These are phyloP conservation scores for Lapara coniferarum DNA, from an alignment of 2,888 invertebrate species.

Conservation along the genomic window DNA sequence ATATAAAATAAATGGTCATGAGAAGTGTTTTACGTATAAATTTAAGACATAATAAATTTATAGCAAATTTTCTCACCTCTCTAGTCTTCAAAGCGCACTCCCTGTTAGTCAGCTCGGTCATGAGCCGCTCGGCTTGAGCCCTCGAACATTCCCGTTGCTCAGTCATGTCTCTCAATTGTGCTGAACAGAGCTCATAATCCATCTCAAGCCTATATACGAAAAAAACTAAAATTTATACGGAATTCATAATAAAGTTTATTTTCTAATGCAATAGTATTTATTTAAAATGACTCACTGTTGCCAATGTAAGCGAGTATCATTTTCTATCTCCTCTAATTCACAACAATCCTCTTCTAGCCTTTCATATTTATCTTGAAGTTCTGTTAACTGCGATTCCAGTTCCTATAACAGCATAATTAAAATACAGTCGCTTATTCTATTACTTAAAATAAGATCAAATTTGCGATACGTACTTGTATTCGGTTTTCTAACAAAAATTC, in stretches of 20 bases:
- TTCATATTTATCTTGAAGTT: constrained; percentile 85
- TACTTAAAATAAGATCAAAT: constrained; percentile 14
- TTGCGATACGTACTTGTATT: constrained; percentile 64
- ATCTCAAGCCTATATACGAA: constrained; percentile 79
- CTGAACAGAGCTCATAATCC: constrained; percentile 85
- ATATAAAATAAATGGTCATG: too few relatives aligned
- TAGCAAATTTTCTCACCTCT: constrained; percentile 63
- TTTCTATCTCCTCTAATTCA: constrained; percentile 90
- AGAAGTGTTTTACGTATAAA: background rate
- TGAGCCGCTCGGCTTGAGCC: constrained; percentile 74
- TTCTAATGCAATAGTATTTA: background rate
- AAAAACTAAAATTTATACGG: constrained; percentile 12
- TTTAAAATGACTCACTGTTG: constrained; percentile 74
- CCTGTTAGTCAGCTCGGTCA: constrained; percentile 66
- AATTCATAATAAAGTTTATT: background rate
- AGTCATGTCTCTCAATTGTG: constrained; percentile 83
- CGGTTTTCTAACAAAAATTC: constrained; percentile 82
- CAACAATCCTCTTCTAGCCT: constrained; percentile 88
- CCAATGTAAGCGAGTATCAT: constrained; percentile 87
- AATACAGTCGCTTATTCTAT: background rate
- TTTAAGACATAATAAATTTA: background rate
- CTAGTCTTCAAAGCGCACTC: constrained; percentile 80
- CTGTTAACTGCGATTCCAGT: constrained; percentile 80
- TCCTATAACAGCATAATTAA: constrained; percentile 57
- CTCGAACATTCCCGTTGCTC: constrained; percentile 82